Percentiles rank a stretch among this genome's conserved stretches.
These are phyloP conservation scores for Myotis brandtii DNA, from an alignment of 2,113 vertebrate species.

Conservation along the genomic window DNA sequence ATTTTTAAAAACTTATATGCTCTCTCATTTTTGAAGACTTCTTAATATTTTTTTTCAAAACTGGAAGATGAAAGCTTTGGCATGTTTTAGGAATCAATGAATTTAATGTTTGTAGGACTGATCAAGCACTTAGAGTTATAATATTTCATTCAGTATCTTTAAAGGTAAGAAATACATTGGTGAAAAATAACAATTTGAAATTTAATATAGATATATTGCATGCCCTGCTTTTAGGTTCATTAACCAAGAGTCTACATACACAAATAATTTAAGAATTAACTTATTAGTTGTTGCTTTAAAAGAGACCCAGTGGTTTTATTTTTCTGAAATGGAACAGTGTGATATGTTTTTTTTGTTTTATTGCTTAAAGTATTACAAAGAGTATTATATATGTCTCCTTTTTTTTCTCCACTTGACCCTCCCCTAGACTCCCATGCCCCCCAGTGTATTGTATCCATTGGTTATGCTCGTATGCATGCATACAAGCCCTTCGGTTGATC, in stretches of 20 bases:
- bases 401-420: no score
- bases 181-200: background rate
- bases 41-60: background rate
- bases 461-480: no score
- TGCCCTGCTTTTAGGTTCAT: background rate
- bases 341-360: background rate
- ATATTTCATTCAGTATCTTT: background rate
- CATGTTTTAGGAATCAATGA: conserved; percentile 3
- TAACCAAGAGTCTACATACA: background rate
- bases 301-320: background rate
- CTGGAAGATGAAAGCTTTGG: background rate
- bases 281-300: conserved; percentile 10
- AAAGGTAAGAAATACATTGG: background rate
- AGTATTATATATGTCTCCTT: no score
- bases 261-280: background rate
- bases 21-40: background rate
- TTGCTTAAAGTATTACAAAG: no score
- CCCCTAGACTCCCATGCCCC: no score
- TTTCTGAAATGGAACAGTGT: background rate
- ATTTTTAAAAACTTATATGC: background rate
- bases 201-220: background rate
- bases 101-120: background rate
- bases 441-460: no score
- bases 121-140: background rate
- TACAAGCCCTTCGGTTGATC: no score